These are phyloP conservation scores for Dendrolimus kikuchii DNA, from an alignment of 1,140 invertebrate genomes.

Conservation along the genomic window DNA sequence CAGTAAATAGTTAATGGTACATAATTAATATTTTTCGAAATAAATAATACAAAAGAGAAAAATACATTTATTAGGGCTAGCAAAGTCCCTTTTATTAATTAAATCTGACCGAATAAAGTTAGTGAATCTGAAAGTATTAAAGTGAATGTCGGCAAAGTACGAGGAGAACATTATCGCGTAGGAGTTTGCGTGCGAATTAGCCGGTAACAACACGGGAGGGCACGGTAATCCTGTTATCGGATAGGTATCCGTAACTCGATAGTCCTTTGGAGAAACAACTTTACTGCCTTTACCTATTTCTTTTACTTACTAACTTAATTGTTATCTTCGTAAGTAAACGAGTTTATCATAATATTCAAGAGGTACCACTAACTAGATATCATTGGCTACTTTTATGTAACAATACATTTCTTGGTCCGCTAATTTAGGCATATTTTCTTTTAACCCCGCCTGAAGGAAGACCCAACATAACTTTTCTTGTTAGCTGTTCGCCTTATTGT, in stretches of 20 bases:
- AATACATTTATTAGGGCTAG: no score
- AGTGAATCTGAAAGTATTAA: constrained; percentile 2
- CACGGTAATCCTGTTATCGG: constrained; percentile 61
- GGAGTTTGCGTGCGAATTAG: constrained; percentile 47
- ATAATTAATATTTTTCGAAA: no score
- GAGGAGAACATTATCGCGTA: constrained; percentile 39
- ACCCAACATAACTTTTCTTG: no score
- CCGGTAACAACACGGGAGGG: constrained; percentile 47
- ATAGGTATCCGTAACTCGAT: constrained; percentile 37
- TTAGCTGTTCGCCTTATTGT: not conserved
- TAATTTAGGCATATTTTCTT: no score
- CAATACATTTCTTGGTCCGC: no score
- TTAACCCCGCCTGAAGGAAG: not conserved
- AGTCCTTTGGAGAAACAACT: constrained; percentile 28
- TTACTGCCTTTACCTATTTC: constrained; percentile 28
- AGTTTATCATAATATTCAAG: no score
- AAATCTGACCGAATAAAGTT: no score
- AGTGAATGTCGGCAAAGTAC: constrained; percentile 26
- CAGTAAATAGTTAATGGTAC: no score
- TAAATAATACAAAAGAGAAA: no score
- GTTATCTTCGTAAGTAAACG: constrained; percentile 4
- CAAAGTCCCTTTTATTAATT: no score
- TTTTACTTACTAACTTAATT: constrained; percentile 15
- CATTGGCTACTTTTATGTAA: no score
- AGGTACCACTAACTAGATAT: no score